phyloP scores from a whole-genome alignment of 2,888 invertebrate genomes.

The Priocnemis perturbator region DNA sequence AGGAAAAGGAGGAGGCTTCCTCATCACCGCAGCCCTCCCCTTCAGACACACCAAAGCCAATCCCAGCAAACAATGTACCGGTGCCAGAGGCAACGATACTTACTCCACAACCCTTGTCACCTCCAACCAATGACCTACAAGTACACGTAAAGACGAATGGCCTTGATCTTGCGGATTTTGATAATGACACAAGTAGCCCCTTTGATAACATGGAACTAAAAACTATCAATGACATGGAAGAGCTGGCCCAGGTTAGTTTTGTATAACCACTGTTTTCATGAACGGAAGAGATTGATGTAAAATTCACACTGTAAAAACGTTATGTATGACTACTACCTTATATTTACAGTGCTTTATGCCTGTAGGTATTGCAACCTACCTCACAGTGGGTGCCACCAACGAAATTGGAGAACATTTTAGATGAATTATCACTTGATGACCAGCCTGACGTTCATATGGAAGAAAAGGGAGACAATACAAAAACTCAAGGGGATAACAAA shows the following conservation, averaged over 20 bases:
- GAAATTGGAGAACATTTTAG: constrained; percentile 63
- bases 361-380: constrained; percentile 67
- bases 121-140: constrained; percentile 63
- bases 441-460: constrained; percentile 43
- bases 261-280: background rate
- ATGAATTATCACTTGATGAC: constrained; percentile 59
- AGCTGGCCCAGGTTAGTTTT: constrained; percentile 84
- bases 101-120: constrained; percentile 69
- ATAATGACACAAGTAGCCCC: constrained; percentile 93
- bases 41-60: constrained; percentile 72
- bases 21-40: constrained; percentile 77
- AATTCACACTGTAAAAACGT: background rate
- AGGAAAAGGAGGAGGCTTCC: constrained; percentile 72
- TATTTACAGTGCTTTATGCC: constrained; percentile 23
- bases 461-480: constrained; percentile 44
- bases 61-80: constrained; percentile 68
- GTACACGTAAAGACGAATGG: constrained; percentile 66
- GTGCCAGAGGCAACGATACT: constrained; percentile 75
- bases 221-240: constrained; percentile 94
- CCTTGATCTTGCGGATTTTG: constrained; percentile 85
- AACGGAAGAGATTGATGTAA: background rate
- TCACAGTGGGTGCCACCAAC: constrained; percentile 66
- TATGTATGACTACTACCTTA: constrained; percentile 3
- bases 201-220: constrained; percentile 95
- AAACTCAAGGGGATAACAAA: constrained; percentile 48